Percentiles rank a stretch among this genome's conserved stretches.
Conservation (phyloP, 2,113 vertebrate species). For the Colossoma macropomum region DNA sequence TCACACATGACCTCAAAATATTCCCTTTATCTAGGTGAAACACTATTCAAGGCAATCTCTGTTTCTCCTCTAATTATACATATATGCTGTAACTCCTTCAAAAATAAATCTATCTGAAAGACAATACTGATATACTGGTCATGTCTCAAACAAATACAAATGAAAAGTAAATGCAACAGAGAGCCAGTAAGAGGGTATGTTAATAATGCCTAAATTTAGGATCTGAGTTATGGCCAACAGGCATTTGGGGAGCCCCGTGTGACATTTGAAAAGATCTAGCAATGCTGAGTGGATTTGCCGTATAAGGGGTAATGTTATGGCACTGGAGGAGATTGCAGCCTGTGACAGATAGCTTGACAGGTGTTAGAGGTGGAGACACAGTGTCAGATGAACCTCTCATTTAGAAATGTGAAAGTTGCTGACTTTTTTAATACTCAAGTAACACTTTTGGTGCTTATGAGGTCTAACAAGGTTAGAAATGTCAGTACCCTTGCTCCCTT, state of each 20-base stretch:
- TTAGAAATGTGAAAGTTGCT: constrained; percentile 85
- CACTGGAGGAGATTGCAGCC: constrained; percentile 84
- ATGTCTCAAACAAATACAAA: constrained; percentile 17
- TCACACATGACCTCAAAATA: not conserved
- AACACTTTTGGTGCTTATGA: constrained; percentile 64
- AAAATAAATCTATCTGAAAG: not conserved
- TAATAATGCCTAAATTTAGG: constrained; percentile 84
- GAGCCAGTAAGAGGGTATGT: constrained; percentile 58
- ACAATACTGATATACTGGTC: not conserved
- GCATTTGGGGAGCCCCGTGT: constrained; percentile 77
- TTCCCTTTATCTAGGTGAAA: not conserved
- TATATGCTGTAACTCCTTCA: not conserved
- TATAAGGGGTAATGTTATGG: constrained; percentile 80
- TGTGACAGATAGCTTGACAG: constrained; percentile 89
- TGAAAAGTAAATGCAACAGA: constrained; percentile 72
- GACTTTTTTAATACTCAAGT: constrained; percentile 78
- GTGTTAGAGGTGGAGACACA: constrained; percentile 77
- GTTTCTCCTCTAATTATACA: not conserved
- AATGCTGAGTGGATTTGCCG: constrained; percentile 79
- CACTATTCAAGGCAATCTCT: not conserved
- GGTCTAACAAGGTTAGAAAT: constrained; percentile 18
- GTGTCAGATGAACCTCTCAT: constrained; percentile 83
- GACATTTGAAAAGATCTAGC: constrained; percentile 79
- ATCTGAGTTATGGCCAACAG: constrained; percentile 72
- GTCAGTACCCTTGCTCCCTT: not conserved